Base-by-base conservation (phyloP, 2,797 vertebrate species). In the Hydrolagus colliei region DNA sequence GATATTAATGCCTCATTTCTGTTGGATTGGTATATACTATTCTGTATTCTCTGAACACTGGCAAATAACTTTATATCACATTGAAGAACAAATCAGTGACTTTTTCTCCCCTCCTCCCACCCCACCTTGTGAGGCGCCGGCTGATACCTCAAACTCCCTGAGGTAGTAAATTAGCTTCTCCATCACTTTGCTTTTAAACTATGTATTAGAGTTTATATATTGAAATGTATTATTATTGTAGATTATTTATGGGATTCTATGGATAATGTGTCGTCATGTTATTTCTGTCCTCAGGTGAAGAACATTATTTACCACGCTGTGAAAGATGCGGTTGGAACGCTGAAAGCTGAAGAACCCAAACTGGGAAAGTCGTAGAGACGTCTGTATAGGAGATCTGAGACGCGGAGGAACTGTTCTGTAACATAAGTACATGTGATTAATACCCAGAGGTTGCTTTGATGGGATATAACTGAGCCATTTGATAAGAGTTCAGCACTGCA, bases 301-400 rank as follows among this genome's bases (percentile, higher is more conserved):
- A 99, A 99, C 92, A 99, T 99, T 93, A 99, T 99, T 90, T 99
- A 98, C 93, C 98, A 99, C 1, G 98, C 98, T 87, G 98, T 99
- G 92, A 99, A 99, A 93, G 98, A 99, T 74, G 97, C 98, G 41
- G 97, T 99, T 87, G 97, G 97, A 91, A 99, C 97, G 86, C 95
- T 99, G 91, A 98, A 97, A 92, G 95, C 97, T 90, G 97, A 99
- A 2, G 98, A 99, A 92, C 94, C 96, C 87, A 98, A 97, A 93
- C 91, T 98, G 91, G 95, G 94, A 85, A 96, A 97, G 88, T 96
- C 97, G 0, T 99, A 98, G 94, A 91, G 88, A 75, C 12, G 89
- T 89, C 88, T 89, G 79, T 89, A 89, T 87, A 90, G 86, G 87
- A 77, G 78, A 90, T 71, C 79, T 82, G 89, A 89, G 89, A 90